These are phyloP conservation scores for Eupithecia tripunctaria DNA, from an alignment of 2,888 invertebrate genomes.

Conservation along the genomic window DNA sequence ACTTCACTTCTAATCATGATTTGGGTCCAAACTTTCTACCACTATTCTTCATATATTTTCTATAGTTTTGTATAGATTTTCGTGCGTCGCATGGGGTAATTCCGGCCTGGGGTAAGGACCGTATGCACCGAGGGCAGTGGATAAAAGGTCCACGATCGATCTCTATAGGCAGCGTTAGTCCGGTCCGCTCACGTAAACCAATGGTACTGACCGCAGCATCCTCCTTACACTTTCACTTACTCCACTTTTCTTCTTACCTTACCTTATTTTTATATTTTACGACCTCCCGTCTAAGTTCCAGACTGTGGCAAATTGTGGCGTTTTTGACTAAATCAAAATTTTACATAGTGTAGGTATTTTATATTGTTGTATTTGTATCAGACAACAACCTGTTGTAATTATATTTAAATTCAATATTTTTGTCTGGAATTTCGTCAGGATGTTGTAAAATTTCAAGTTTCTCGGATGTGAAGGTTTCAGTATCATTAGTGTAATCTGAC, in stretches of 20 bases:
- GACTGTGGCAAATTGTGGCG: conserved; percentile 20
- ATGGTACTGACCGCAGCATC: conserved; percentile 28
- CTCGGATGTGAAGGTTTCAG: conserved; percentile 25
- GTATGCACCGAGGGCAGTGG: conserved; percentile 71
- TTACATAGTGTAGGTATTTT: conserved; percentile 23
- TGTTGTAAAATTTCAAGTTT: conserved; percentile 15
- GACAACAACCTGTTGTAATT: conserved; percentile 31
- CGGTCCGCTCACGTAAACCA: conserved; percentile 38
- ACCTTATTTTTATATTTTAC: conserved; percentile 12
- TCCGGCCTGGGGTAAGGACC: conserved; percentile 51
- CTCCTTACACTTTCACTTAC: neutral
- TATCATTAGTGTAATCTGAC: conserved; percentile 57
- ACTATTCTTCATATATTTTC: neutral
- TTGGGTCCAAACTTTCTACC: conserved; percentile 8
- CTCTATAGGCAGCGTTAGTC: conserved; percentile 63
- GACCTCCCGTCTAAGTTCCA: conserved; percentile 25
- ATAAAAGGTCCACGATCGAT: conserved; percentile 76
- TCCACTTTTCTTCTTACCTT: neutral
- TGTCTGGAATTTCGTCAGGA: conserved; percentile 31
- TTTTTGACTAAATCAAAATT: conserved; percentile 22
- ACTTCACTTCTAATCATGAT: neutral
- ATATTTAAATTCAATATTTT: conserved; percentile 10
- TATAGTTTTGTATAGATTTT: neutral
- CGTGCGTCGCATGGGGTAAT: conserved; percentile 22
- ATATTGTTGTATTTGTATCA: conserved; percentile 29